These are phyloP conservation scores for Clusia tigrina DNA, from an alignment of 2,888 invertebrate species.

Conservation along the genomic window DNA sequence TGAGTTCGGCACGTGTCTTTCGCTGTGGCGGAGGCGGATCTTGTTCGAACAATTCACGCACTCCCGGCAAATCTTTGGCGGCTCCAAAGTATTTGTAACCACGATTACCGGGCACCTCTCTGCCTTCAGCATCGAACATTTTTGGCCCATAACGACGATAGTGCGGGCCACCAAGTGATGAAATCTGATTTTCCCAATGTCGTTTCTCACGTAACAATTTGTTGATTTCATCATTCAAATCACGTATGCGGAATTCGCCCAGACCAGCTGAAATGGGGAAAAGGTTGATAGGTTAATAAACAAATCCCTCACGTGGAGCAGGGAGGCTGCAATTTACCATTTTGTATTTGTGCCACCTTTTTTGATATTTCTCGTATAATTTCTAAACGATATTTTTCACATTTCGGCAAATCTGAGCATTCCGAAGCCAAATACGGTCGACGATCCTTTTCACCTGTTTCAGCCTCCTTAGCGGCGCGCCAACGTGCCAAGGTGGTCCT, in stretches of 20 bases:
- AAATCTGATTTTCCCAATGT: slow-evolving; percentile 98
- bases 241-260: slow-evolving; percentile 98
- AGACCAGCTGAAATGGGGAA: slow-evolving; percentile 78
- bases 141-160: slow-evolving; percentile 89
- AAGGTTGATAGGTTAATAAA: not conserved
- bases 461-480: slow-evolving; percentile 95
- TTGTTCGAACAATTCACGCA: slow-evolving; percentile 96
- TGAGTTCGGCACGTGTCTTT: slow-evolving; percentile 93
- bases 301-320: not conserved
- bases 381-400: slow-evolving; percentile 96
- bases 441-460: slow-evolving; percentile 85
- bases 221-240: slow-evolving; percentile 99
- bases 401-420: slow-evolving; percentile 88
- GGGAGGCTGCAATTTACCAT: slow-evolving; percentile 70
- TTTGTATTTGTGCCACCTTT: slow-evolving; percentile 99
- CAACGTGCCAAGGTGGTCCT: slow-evolving; percentile 97
- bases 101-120: slow-evolving; percentile 96
- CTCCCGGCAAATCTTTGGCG: slow-evolving; percentile 97
- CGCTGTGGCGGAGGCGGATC: slow-evolving; percentile 89
- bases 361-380: slow-evolving; percentile 97
- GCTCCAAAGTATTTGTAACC: slow-evolving; percentile 99
- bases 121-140: slow-evolving; percentile 92
- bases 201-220: slow-evolving; percentile 94
- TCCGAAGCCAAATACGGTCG: slow-evolving; percentile 95
- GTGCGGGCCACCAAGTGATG: slow-evolving; percentile 94